A percentile compares a stretch with the other conserved stretches of the same genome.
Evolutionary conservation across 2,113 vertebrate species (phyloP).

Genomic region (Hyla sarda): DNA sequence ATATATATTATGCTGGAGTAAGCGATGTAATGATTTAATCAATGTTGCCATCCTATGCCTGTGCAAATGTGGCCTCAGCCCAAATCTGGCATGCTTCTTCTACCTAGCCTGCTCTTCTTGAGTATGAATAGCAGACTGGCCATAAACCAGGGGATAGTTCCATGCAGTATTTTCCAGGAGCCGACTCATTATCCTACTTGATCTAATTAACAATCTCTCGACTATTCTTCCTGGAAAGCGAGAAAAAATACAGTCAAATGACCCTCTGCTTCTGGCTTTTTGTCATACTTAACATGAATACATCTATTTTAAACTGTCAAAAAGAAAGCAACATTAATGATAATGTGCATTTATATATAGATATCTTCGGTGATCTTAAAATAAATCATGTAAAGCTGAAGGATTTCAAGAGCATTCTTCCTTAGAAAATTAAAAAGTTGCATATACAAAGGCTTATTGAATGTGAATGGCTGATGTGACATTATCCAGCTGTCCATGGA

Average conservation of each 20-base stretch:
- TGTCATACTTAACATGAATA: neutral
- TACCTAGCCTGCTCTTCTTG: neutral
- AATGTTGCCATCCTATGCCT: slow-evolving; percentile 22
- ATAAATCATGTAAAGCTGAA: neutral
- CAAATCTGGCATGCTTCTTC: slow-evolving; percentile 13
- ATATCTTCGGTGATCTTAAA: neutral
- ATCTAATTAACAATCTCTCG: slow-evolving; percentile 22
- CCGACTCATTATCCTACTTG: slow-evolving; percentile 21
- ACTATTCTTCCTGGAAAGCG: slow-evolving; percentile 11
- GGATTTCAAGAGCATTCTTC: neutral
- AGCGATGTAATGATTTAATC: slow-evolving; percentile 33
- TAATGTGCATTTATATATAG: neutral
- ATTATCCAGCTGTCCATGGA: neutral
- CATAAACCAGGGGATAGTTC: neutral
- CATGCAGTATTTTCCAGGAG: neutral
- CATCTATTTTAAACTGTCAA: neutral
- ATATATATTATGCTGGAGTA: slow-evolving; percentile 22
- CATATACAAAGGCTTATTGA: neutral
- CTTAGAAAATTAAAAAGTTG: neutral
- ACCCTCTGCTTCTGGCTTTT: neutral
- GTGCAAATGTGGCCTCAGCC: neutral
- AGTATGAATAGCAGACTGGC: slow-evolving; percentile 14
- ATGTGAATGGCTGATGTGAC: neutral
- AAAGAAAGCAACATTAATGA: neutral
- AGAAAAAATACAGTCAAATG: neutral